A percentile compares a stretch with the other conserved stretches of the same genome.
These are phyloP conservation scores for Elmis aenea DNA, from an alignment of 2,888 invertebrate species.

Conservation along the genomic window DNA sequence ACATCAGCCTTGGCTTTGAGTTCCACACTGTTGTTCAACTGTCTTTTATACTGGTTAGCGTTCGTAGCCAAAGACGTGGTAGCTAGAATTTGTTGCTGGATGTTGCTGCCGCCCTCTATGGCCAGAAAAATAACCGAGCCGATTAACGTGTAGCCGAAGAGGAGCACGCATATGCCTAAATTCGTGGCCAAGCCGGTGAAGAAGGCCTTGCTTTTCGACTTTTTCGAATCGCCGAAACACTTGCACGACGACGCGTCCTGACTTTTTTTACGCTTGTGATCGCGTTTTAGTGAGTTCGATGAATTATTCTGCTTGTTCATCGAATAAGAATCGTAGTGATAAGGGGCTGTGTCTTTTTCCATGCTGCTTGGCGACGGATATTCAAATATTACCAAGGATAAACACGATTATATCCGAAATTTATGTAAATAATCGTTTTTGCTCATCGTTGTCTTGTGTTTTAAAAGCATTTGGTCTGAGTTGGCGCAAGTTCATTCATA, in stretches of 20 bases:
- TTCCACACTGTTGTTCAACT: conserved; percentile 45
- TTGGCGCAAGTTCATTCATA: no score
- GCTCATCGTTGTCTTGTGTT: no score
- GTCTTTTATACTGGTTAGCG: conserved; percentile 34
- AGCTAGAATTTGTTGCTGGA: conserved; percentile 53
- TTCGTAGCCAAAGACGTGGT: conserved; percentile 46
- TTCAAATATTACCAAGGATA: no score
- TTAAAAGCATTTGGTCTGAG: no score
- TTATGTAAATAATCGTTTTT: no score
- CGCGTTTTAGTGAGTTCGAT: conserved; percentile 38
- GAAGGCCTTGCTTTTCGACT: conserved; percentile 49
- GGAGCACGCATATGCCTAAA: conserved; percentile 73
- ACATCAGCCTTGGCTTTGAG: conserved; percentile 50
- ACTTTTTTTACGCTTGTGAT: conserved; percentile 45
- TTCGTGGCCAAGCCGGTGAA: conserved; percentile 74
- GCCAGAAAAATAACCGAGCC: conserved; percentile 78
- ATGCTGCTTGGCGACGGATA: no score
- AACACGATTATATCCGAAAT: no score
- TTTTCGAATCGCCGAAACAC: conserved; percentile 40
- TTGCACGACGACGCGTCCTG: conserved; percentile 35
- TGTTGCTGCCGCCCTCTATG: conserved; percentile 67
- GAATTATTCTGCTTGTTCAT: conserved; percentile 34
- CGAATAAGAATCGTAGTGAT: conserved; percentile 47
- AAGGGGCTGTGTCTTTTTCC: conserved; percentile 40
- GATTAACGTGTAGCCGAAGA: conserved; percentile 73